These are phyloP conservation scores for Drosophila cardini DNA, from an alignment of 1,140 invertebrate species.

Conservation along the genomic window DNA sequence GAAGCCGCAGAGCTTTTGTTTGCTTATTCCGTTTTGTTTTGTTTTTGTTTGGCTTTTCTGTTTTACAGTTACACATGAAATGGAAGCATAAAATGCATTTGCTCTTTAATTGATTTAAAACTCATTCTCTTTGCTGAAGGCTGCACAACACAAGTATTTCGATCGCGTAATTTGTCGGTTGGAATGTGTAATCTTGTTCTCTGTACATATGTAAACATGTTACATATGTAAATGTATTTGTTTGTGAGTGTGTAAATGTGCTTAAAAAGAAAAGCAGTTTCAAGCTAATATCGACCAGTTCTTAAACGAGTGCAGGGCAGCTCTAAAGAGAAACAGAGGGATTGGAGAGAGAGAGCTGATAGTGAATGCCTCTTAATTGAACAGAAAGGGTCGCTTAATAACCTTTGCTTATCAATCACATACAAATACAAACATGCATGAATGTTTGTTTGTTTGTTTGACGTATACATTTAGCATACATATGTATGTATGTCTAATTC, in stretches of 20 bases:
- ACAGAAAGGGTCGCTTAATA: conserved; percentile 1
- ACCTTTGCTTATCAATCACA: conserved; percentile 14
- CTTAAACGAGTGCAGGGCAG: conserved; percentile 8
- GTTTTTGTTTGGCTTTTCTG: conserved; percentile 1
- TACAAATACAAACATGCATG: not conserved
- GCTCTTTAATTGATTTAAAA: conserved; percentile 13
- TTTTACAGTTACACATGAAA: not conserved
- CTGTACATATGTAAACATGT: not conserved
- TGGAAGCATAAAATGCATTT: conserved; percentile 15
- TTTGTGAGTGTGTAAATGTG: not conserved
- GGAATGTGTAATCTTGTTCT: conserved; percentile 1
- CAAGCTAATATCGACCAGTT: conserved; percentile 2
- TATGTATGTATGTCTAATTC: conserved; percentile 13
- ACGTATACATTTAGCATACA: not conserved
- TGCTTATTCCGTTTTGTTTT: conserved; percentile 8
- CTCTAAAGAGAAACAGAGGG: not conserved
- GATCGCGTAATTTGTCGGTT: not conserved
- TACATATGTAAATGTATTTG: not conserved
- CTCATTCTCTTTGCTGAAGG: conserved; percentile 1
- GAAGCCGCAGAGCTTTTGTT: conserved; percentile 19
- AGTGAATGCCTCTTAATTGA: conserved; percentile 20
- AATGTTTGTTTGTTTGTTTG: no score
- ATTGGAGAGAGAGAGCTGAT: not conserved
- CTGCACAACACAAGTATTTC: not conserved
- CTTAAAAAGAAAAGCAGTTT: conserved; percentile 21